These are phyloP conservation scores for Fulmarus glacialis DNA, from an alignment of 2,113 vertebrate species.

Conservation along the genomic window DNA sequence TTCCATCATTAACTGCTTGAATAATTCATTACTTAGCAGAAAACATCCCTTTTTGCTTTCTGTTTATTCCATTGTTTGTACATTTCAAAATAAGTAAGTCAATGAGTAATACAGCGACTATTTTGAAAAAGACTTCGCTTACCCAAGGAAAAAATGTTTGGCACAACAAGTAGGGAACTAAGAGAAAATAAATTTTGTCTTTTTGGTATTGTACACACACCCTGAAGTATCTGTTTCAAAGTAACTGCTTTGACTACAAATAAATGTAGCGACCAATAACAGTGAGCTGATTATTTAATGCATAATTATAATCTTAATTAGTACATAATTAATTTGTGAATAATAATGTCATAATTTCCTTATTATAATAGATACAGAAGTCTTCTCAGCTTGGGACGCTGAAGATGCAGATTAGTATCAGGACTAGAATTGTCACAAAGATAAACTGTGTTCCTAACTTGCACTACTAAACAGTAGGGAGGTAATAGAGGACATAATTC, in stretches of 20 bases:
- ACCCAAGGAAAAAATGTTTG: neutral
- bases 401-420: neutral
- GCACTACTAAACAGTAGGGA: neutral
- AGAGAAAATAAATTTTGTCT: neutral
- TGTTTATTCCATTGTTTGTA: neutral
- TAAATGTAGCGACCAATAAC: conserved; percentile 6
- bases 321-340: conserved; percentile 4
- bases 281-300: neutral
- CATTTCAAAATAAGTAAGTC: conserved; percentile 20
- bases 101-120: neutral
- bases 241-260: conserved; percentile 27
- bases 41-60: conserved; percentile 33
- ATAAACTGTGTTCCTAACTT: neutral
- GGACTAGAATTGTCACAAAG: neutral
- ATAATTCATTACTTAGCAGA: conserved; percentile 64
- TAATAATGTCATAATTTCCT: neutral
- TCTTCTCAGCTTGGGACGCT: neutral
- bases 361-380: conserved; percentile 5
- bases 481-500: conserved; percentile 6
- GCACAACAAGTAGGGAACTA: neutral
- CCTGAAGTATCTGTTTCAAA: neutral
- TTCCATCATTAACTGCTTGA: conserved; percentile 42
- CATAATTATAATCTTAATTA: conserved; percentile 1
- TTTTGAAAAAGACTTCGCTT: neutral
- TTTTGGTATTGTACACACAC: neutral